phyloP scores from a whole-genome alignment of 1,140 invertebrate species.

The Trichonephila clavata region DNA sequence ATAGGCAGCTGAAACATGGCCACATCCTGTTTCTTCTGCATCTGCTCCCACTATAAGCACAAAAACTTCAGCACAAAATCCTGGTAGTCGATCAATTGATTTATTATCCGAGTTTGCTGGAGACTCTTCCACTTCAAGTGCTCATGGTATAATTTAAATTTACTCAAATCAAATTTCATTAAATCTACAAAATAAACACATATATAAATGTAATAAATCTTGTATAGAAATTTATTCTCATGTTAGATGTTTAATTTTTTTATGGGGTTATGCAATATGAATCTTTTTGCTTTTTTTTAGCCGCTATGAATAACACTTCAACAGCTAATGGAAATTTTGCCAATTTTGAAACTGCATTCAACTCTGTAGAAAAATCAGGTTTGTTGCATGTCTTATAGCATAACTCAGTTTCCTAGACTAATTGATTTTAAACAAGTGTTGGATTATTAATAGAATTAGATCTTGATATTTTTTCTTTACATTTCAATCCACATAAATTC shows the following conservation, averaged over 20 bases:
- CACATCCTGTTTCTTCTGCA: constrained; percentile 73
- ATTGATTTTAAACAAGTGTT: no score
- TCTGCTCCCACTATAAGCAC: constrained; percentile 71
- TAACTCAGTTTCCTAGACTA: no score
- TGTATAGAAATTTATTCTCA: not conserved
- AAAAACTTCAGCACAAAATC: constrained; percentile 69
- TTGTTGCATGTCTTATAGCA: not conserved
- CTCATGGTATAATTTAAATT: constrained; percentile 25
- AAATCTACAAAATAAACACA: not conserved
- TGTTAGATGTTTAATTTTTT: not conserved
- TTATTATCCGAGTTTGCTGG: constrained; percentile 62
- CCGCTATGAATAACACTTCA: constrained; percentile 71
- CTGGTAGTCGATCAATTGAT: constrained; percentile 72
- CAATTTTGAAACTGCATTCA: constrained; percentile 79
- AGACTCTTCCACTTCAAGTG: constrained; percentile 19
- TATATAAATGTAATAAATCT: not conserved
- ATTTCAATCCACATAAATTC: no score
- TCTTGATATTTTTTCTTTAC: no score
- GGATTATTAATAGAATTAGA: no score
- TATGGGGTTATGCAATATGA: not conserved
- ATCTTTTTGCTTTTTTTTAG: constrained; percentile 8
- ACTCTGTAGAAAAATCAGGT: constrained; percentile 73
- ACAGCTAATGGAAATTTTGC: constrained; percentile 79
- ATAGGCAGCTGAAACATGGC: constrained; percentile 59
- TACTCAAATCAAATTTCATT: not conserved